Conservation (phyloP, 2,797 vertebrate genomes). For the Poecilia velifera region DNA sequence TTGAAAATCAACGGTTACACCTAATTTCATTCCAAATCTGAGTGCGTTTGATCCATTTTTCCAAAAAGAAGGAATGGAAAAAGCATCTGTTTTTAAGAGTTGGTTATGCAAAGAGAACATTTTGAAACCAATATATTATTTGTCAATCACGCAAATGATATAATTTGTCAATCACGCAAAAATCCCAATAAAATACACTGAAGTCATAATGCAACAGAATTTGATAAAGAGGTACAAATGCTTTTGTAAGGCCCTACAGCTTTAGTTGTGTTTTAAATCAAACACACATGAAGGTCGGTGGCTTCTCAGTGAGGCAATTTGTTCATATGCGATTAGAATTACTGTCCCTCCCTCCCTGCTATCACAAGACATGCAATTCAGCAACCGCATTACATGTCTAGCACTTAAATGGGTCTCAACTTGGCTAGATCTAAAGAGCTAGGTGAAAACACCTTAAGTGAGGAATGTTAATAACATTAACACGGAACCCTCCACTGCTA, state of each 20-base stretch:
- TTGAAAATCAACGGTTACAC: not conserved
- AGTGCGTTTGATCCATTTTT: not conserved
- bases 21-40: not conserved
- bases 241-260: not conserved
- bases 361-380: slow-evolving; percentile 33
- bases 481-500: slow-evolving; percentile 63
- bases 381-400: slow-evolving; percentile 38
- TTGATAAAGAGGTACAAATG: not conserved
- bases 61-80: not conserved
- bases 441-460: slow-evolving; percentile 59
- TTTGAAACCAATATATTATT: not conserved
- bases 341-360: slow-evolving; percentile 20
- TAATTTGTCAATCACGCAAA: not conserved
- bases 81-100: not conserved
- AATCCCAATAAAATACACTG: not conserved
- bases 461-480: slow-evolving; percentile 79
- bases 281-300: slow-evolving; percentile 28
- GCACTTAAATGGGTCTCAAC: slow-evolving; percentile 44
- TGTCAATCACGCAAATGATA: not conserved
- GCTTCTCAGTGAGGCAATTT: slow-evolving; percentile 36
- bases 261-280: slow-evolving; percentile 18
- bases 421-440: slow-evolving; percentile 44
- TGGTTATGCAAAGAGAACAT: not conserved
- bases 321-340: slow-evolving; percentile 43
- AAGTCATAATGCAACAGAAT: not conserved